Conservation (phyloP, 2,797 vertebrate genomes). For the Alca torda region DNA sequence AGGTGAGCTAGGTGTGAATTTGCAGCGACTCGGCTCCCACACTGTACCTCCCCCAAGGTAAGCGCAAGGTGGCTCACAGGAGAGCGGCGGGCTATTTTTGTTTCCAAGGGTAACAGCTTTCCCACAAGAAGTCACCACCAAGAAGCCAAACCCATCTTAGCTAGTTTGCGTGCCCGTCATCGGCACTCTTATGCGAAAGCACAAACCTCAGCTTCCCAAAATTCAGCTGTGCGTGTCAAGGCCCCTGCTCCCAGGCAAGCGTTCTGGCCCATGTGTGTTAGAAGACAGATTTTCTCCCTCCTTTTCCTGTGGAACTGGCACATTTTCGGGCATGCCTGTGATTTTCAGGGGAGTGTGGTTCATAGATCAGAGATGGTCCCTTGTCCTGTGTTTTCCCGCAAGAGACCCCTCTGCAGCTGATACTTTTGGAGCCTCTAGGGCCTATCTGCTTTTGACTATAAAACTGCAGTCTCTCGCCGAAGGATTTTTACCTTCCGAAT, state of each 20-base stretch:
- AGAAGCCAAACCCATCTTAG: background rate
- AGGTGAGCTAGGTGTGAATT: constrained; percentile 14
- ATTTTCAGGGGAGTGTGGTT: background rate
- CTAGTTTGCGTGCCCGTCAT: accelerated
- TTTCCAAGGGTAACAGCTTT: background rate
- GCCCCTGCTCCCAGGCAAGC: background rate
- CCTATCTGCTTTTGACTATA: background rate
- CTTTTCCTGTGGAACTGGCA: background rate
- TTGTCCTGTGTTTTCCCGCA: background rate
- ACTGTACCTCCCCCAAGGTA: background rate
- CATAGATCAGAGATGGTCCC: background rate
- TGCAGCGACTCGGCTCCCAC: background rate
- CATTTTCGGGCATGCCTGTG: background rate
- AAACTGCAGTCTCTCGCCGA: background rate
- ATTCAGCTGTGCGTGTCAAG: background rate
- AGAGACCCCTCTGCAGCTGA: background rate
- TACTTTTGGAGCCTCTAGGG: background rate
- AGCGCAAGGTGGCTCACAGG: background rate
- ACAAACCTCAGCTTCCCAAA: background rate
- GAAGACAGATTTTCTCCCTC: background rate
- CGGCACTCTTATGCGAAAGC: accelerated
- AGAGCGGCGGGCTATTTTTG: background rate
- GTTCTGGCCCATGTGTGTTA: background rate
- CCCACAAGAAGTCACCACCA: background rate
- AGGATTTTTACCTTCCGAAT: background rate